Base-by-base conservation (phyloP, 64 coral and sea anemone genomes). In the Actinia equina region DNA sequence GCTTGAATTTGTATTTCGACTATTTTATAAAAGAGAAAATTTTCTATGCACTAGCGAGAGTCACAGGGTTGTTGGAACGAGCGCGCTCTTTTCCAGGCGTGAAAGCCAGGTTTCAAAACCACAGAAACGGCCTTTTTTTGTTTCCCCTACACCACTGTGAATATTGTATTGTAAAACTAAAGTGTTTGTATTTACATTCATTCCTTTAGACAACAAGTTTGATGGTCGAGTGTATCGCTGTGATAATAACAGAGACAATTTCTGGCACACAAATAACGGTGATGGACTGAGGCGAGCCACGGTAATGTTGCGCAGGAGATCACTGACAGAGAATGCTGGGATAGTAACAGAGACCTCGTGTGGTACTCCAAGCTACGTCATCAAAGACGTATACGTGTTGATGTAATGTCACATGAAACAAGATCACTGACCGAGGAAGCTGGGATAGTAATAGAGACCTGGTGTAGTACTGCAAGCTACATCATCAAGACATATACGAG, bases 301-400 rank as follows among this genome's bases (percentile, higher is more conserved):
- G 1, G 91, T 96, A 17, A 46, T 88, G 37, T 86, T 96, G 18
- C 85, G 94, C 25, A 77, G 94, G 37, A 79, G 77, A 26, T 25
- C 56, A 5, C 43, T 67, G 10, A 43, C 69, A 93, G 49, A 55
- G 56, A 44, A 84, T 43, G 94, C 94, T 83, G 91, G 91, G 61
- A 96, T 96, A 88, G 52, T 87, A 43, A 96, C 94, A 20, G 88
- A 92, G 19, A 96, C 94, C 16, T 92, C 91, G 23, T 96, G 91
- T 76, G 91, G 91, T 17, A 93, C 46, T 9, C 94, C 94, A 42
- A 74, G 64, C 14, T 96, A 93, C 74, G 77, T 90, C 59, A 93
- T 96, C 26, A 90, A 88, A 80, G 86, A 96, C 20, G 88, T 96
- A 9, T 95, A 46, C 6, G 84, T 86, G 22, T 65, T 65, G n/a